Percentiles rank a stretch among this genome's conserved stretches.
Conservation (phyloP, 2,113 vertebrate genomes). For the Hydrolagus affinis region DNA sequence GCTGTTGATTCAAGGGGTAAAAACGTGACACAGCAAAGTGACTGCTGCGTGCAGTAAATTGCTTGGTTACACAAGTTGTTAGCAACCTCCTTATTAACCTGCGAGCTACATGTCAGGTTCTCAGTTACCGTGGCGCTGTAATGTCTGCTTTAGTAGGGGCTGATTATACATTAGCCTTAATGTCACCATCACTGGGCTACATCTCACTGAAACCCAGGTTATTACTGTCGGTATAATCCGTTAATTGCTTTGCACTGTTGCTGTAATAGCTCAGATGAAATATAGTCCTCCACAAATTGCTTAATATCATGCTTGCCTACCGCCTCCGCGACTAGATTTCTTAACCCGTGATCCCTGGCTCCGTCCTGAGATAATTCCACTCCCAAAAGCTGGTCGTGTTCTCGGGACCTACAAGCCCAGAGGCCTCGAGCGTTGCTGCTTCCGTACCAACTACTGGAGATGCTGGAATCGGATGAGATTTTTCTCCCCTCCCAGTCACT, state of each 20-base stretch:
- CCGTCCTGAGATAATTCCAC: conserved; percentile 27
- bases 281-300: background rate
- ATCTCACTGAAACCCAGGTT: background rate
- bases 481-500: background rate
- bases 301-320: background rate
- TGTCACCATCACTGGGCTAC: background rate
- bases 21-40: background rate
- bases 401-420: background rate
- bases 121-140: background rate
- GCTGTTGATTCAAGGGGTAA: too few relatives aligned
- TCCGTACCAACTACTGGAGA: background rate
- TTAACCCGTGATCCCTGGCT: too few relatives aligned
- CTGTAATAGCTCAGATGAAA: background rate
- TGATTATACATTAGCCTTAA: background rate
- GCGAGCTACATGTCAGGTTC: background rate
- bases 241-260: background rate
- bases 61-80: background rate
- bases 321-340: too few relatives aligned
- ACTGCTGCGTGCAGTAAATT: background rate
- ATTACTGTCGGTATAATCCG: background rate
- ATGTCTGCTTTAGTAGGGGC: background rate
- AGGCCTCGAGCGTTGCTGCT: background rate
- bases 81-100: background rate
- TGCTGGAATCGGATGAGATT: background rate
- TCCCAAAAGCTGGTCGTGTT: background rate